Base-by-base conservation (phyloP, 2,888 invertebrate genomes). In the Acanthosepion lycidas region DNA sequence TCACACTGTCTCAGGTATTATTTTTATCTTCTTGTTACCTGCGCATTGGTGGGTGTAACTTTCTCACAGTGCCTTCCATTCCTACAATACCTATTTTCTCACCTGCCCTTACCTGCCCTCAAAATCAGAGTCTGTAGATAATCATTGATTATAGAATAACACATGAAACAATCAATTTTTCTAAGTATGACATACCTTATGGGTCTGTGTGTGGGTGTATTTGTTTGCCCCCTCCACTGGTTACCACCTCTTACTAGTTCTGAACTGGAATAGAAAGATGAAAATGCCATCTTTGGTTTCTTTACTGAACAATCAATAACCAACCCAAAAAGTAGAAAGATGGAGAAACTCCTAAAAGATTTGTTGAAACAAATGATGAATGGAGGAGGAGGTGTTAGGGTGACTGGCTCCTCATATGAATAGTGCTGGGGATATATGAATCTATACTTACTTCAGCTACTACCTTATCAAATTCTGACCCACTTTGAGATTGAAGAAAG, bases 231-330 rank as follows among this genome's bases (percentile, higher is more conserved):
- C 28, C n/a, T 8, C 28, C 28, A 5, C 28, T 28, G 1, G 8
- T 9, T 12, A 5, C 78, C 78, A 4, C n/a, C n/a, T n/a, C n/a
- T 8, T 6, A 9, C 28, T 8, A 8, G 6, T 8, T n/a, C 78
- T n/a, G n/a, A 78, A 28, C 28, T 28, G 28, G 28, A 18, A 28
- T 78, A 78, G n/a, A 6, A 64, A 6, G 78, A 78, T 78, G n/a
- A 78, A n/a, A 78, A 78, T 78, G 78, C 78, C 78, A 78, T 78
- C 78, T 78, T 78, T 78, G 78, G n/a, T 78, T 78, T 78, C 78
- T 28, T 12, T 78, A 78, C 28, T 28, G 9, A 78, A 78, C n/a
- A 26, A 64, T 64, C 64, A 64, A 64, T 64, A 64, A 64, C 64
- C 26, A 64, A 64, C 23, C 26, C 23, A 23, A 64, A 64, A 26